phyloP scores from a whole-genome alignment of 2,888 invertebrate genomes.

The Agriopis aurantiaria region DNA sequence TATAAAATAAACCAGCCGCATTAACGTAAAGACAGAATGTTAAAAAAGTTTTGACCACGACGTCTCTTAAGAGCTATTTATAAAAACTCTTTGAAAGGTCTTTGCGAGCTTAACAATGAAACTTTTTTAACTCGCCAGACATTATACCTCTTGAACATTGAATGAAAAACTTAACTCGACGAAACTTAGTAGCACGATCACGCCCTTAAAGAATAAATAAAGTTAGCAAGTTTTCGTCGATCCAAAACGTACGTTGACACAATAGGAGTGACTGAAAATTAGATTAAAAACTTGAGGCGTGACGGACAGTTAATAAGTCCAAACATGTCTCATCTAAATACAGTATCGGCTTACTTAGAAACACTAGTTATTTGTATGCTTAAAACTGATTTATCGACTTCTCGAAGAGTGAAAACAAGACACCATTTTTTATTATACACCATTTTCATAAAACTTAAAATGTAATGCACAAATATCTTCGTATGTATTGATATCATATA shows the following conservation, averaged over 20 bases:
- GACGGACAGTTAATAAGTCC: neutral
- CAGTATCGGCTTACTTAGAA: too few relatives aligned
- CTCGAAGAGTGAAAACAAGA: too few relatives aligned
- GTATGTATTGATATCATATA: too few relatives aligned
- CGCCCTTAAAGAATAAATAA: slow-evolving; percentile 28
- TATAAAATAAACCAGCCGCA: neutral
- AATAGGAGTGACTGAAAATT: slow-evolving; percentile 3
- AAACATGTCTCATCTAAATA: too few relatives aligned
- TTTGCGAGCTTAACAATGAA: slow-evolving; percentile 28
- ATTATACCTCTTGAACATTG: slow-evolving; percentile 23
- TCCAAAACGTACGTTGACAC: slow-evolving; percentile 15
- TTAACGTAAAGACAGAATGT: slow-evolving; percentile 4
- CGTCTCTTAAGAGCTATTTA: slow-evolving; percentile 23
- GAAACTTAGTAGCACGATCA: slow-evolving; percentile 32
- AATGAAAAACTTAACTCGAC: slow-evolving; percentile 33
- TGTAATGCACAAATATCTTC: too few relatives aligned
- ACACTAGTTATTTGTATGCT: too few relatives aligned
- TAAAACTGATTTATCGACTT: too few relatives aligned
- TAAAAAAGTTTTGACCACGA: slow-evolving; percentile 25
- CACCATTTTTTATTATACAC: too few relatives aligned
- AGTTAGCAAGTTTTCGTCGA: slow-evolving; percentile 11
- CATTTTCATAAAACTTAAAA: too few relatives aligned
- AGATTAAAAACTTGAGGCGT: slow-evolving; percentile 9
- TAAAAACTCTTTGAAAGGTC: slow-evolving; percentile 27
- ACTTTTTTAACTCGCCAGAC: slow-evolving; percentile 32